Percentiles rank a stretch among this genome's conserved stretches.
These are phyloP conservation scores for Cyclopterus lumpus DNA, from an alignment of 2,797 vertebrate species.

Conservation along the genomic window DNA sequence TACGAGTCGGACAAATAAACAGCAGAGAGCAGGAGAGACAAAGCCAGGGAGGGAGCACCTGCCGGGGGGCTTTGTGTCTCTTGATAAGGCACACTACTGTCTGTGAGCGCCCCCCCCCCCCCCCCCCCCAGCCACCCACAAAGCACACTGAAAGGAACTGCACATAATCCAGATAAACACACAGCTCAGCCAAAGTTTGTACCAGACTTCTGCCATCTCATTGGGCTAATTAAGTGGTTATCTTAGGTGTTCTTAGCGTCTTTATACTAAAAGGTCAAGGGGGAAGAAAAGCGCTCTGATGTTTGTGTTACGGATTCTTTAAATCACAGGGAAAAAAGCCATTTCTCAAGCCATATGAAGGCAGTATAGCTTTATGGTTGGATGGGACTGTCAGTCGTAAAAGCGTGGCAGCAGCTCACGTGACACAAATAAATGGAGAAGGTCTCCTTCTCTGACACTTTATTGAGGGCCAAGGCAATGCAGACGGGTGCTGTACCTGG, in stretches of 20 bases:
- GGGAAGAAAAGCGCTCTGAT: neutral
- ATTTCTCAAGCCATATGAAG: too few species aligned
- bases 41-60: conserved; percentile 75
- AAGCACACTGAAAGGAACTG: conserved; percentile 21
- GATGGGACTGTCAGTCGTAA: conserved; percentile 61
- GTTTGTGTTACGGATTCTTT: neutral
- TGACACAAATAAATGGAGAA: conserved; percentile 72
- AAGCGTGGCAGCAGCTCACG: conserved; percentile 64
- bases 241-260: neutral
- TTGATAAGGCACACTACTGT: conserved; percentile 61
- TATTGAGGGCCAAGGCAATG: conserved; percentile 59
- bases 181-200: neutral
- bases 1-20: conserved; percentile 76
- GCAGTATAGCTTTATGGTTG: conserved; percentile 65
- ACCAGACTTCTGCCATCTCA: neutral
- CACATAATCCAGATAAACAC: conserved; percentile 8
- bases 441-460: conserved; percentile 60
- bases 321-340: too few species aligned
- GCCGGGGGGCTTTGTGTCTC: conserved; percentile 72
- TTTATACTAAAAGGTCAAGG: neutral
- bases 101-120: conserved; percentile 11
- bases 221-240: neutral
- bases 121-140: neutral
- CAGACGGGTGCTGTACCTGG: conserved; percentile 21
- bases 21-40: conserved; percentile 69